Evolutionary conservation across 2,888 invertebrate species (phyloP).

Genomic region (Pristionchus maxplancki): DNA sequence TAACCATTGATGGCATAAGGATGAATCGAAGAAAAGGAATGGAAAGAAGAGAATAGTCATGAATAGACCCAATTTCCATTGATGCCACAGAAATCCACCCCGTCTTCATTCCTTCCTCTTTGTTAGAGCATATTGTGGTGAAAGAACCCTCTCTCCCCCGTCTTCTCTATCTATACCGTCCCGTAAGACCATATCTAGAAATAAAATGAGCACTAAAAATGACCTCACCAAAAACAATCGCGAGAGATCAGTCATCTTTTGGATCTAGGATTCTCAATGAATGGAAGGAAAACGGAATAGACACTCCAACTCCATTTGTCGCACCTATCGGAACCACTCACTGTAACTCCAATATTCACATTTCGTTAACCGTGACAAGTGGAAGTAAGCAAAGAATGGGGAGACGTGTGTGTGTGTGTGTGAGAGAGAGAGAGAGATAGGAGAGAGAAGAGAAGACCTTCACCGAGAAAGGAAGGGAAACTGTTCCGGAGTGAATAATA

Average conservation of each 20-base stretch:
- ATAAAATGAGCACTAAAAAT: background rate
- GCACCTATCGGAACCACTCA: conserved; percentile 77
- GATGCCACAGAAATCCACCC: background rate
- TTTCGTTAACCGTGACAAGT: conserved; percentile 2
- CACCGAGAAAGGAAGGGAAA: no score
- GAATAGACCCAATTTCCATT: conserved; percentile 39
- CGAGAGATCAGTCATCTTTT: background rate
- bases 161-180: background rate
- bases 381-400: background rate
- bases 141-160: conserved; percentile 29
- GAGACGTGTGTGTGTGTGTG: background rate
- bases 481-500: no score
- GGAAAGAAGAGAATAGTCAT: background rate
- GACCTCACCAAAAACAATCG: background rate
- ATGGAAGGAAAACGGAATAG: background rate
- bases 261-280: background rate
- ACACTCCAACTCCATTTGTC: background rate
- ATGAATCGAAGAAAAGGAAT: background rate
- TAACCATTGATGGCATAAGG: background rate
- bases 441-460: no score
- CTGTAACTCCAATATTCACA: background rate
- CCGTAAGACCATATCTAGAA: background rate
- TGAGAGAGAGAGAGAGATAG: background rate
- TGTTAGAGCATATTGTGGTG: background rate
- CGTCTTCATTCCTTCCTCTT: background rate